Evolutionary conservation across 1,140 invertebrate genomes (phyloP).

Genomic region (Globodera ellingtonae): DNA sequence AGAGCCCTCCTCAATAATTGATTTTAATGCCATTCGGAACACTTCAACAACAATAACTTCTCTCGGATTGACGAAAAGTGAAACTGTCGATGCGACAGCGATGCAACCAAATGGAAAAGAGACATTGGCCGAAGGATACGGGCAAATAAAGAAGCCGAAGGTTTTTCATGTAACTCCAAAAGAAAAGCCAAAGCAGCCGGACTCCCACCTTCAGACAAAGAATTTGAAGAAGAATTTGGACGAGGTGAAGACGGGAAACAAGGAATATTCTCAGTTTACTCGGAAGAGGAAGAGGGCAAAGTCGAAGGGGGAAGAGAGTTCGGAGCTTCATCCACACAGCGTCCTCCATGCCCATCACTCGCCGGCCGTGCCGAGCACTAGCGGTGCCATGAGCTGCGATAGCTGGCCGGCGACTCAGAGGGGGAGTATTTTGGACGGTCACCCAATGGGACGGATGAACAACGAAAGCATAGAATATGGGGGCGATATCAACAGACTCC

Average conservation of each 20-base stretch:
- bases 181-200: neutral
- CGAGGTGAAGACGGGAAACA: neutral
- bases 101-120: slow-evolving; percentile 7
- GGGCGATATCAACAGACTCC: slow-evolving; percentile 13
- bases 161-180: neutral
- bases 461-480: neutral
- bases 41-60: neutral
- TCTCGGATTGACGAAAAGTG: neutral
- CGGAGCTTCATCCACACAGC: neutral
- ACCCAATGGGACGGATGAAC: neutral
- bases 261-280: neutral
- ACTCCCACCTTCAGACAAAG: neutral
- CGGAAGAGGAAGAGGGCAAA: neutral
- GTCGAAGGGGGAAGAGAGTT: neutral
- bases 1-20: slow-evolving; percentile 27
- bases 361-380: neutral
- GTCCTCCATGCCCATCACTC: neutral
- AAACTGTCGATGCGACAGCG: neutral
- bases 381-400: neutral
- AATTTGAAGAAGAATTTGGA: neutral
- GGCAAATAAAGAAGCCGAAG: neutral
- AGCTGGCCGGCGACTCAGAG: neutral
- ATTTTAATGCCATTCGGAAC: slow-evolving; percentile 29
- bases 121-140: neutral
- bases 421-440: neutral